Base-by-base conservation (phyloP, 2,797 vertebrate genomes). In the Salarias fasciatus region DNA sequence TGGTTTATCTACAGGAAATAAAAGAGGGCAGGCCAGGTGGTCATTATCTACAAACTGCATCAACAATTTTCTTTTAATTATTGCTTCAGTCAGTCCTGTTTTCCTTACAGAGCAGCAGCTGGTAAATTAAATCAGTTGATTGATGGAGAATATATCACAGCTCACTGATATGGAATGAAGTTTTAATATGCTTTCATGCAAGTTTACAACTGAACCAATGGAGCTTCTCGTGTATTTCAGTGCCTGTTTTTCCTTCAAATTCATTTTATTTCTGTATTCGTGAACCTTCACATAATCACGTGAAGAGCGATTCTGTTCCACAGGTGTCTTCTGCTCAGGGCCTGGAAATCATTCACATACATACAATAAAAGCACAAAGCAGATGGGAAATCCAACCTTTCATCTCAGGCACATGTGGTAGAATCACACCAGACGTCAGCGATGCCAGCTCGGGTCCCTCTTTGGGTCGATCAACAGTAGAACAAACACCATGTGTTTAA, bases 351-450 rank as follows among this genome's bases (percentile, higher is more conserved):
- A 68, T 71, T 56, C 69, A 48, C 59, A 45, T 69, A 75, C 54
- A 72, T 53, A 70, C 57, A 35, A 6, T 6, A 9, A 6, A 71
- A 73, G 58, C 70, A 83, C 66, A 35, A 66, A 58, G 53, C 18
- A 60, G 61, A 71, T 41, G 30, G 64, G 68, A 52, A 71, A 58
- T 45, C 35, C 41, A 50, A 54, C 2, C 43, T 66, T 72, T 70
- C 70, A 83, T 84, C 75, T 86, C 88, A 93, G 92, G 88, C 91
- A 93, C 86, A 43, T 91, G 88, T 85, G 91, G 92, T 84, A 87
- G 86, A 90, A 92, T 87, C 76, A 73, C 88, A 88, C 67, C 49
- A 55, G 73, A 86, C 58, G 66, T 63, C 72, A 72, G 74, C 37
- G 14, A 72, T 30, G 50, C 84, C 49, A 59, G 50, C 63, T 69